Percentiles rank a stretch among this genome's conserved stretches.
Conservation (phyloP, 2,113 vertebrate genomes). For the Actinemys pallida region DNA sequence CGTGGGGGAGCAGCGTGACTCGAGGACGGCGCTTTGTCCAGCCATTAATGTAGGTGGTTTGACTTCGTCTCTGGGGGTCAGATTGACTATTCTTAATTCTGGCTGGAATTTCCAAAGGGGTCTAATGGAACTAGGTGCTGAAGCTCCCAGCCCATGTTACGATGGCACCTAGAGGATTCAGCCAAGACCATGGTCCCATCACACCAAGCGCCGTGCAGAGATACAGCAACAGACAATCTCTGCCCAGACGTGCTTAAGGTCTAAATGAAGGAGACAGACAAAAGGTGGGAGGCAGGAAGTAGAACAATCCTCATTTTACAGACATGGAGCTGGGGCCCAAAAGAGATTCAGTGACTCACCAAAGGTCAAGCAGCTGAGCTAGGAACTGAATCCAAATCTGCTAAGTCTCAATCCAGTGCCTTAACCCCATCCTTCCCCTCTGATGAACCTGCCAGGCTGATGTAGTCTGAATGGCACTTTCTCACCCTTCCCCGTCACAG, state of each 20-base stretch:
- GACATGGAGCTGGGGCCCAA: neutral
- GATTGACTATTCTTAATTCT: neutral
- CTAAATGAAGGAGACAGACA: neutral
- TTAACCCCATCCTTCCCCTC: neutral
- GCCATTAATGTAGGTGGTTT: neutral
- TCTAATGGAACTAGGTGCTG: neutral
- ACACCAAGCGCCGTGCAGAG: neutral
- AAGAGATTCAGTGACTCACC: neutral
- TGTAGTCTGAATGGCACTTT: neutral
- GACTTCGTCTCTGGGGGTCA: neutral
- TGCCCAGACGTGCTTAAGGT: neutral
- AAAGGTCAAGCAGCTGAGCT: neutral
- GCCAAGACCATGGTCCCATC: neutral
- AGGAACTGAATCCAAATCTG: neutral
- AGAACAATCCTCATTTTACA: neutral
- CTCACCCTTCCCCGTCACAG: neutral
- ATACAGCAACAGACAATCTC: neutral
- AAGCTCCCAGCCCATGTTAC: neutral
- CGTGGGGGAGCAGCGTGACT: neutral
- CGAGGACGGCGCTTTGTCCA: neutral
- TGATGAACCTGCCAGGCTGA: neutral
- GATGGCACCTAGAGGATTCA: neutral
- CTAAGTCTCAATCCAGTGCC: neutral
- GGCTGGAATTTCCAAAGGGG: neutral
- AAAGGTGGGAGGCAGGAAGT: neutral